Percentiles rank a stretch among this genome's conserved stretches.
phyloP scores from a whole-genome alignment of 2,888 invertebrate genomes.

The Opisthograptis luteolata region DNA sequence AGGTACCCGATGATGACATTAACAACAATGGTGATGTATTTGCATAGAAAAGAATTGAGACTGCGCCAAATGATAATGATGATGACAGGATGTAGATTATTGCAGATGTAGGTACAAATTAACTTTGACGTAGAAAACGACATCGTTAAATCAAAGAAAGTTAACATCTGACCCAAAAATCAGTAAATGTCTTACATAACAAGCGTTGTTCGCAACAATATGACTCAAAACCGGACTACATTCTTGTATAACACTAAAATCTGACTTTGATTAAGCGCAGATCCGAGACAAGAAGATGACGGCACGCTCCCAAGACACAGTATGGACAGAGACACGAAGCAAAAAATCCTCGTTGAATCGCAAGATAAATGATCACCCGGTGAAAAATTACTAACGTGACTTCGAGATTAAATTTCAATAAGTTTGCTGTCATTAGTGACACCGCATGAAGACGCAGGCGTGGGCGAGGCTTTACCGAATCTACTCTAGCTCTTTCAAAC shows the following conservation, averaged over 20 bases:
- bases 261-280: constrained; percentile 29
- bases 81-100: constrained; percentile 11
- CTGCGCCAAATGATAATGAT: not conserved
- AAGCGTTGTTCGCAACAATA: constrained; percentile 18
- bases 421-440: constrained; percentile 33
- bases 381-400: constrained; percentile 59
- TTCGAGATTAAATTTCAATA: constrained; percentile 50
- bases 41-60: too few species aligned
- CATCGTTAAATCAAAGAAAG: constrained; percentile 22
- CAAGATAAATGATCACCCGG: constrained; percentile 40
- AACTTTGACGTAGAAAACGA: constrained; percentile 1
- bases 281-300: constrained; percentile 29
- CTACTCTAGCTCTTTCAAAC: constrained; percentile 6
- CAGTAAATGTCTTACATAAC: constrained; percentile 13
- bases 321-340: constrained; percentile 29
- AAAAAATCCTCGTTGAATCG: constrained; percentile 36
- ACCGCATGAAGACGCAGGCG: constrained; percentile 23
- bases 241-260: constrained; percentile 27
- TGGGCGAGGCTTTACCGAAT: constrained; percentile 23
- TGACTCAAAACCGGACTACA: constrained; percentile 22
- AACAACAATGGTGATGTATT: too few species aligned
- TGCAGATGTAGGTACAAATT: not conserved
- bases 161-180: constrained; percentile 24
- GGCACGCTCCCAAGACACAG: constrained; percentile 29
- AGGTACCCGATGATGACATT: too few species aligned